Evolutionary conservation across 2,797 vertebrate species (phyloP).

Genomic region (Dromococcyx pavoninus): DNA sequence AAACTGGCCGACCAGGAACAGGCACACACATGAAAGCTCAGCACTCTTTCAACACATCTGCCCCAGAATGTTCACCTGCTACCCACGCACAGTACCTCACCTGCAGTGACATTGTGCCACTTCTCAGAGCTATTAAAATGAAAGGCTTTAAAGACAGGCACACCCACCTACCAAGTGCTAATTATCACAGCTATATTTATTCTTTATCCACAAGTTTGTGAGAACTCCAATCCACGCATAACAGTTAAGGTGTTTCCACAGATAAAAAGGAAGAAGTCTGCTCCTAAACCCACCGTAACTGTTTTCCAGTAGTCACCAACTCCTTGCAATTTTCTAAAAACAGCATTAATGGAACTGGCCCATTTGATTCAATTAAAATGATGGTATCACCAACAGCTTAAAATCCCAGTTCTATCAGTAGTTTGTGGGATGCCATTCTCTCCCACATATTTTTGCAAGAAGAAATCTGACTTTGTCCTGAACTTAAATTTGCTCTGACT

Average conservation of each 20-base stretch:
- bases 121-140: neutral
- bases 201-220: neutral
- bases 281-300: neutral
- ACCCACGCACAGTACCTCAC: neutral
- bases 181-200: neutral
- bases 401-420: neutral
- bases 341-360: neutral
- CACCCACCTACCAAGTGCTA: neutral
- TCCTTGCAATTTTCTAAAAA: neutral
- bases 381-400: neutral
- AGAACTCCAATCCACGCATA: neutral
- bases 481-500: neutral
- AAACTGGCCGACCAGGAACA: neutral
- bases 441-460: neutral
- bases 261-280: neutral
- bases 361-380: neutral
- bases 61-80: neutral
- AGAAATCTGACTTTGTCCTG: neutral
- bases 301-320: neutral
- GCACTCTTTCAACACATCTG: neutral
- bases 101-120: neutral
- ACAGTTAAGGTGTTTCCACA: neutral
- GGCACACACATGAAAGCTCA: accelerated
- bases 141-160: neutral
- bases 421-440: neutral